phyloP scores from a whole-genome alignment of 2,113 vertebrate species.

The Poeciliopsis prolifica region DNA sequence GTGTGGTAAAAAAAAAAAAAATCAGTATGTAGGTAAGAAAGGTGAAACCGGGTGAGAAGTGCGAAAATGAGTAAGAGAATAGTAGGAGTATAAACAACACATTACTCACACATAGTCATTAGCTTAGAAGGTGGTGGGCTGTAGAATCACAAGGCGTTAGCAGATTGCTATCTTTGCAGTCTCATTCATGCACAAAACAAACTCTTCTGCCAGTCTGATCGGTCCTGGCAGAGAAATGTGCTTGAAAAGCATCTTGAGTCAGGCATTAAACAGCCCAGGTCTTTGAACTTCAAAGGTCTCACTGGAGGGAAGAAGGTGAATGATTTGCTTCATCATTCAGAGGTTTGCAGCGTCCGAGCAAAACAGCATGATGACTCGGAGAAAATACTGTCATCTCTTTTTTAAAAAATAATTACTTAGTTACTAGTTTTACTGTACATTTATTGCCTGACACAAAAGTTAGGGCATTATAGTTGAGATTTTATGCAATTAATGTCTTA shows the following conservation, averaged over 20 bases:
- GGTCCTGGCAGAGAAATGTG: slow-evolving; percentile 16
- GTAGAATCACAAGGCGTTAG: slow-evolving; percentile 38
- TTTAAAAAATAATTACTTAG: too few species aligned
- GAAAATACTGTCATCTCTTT: neutral
- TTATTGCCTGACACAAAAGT: neutral
- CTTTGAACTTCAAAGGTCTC: slow-evolving; percentile 24
- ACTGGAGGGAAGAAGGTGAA: neutral
- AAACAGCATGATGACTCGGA: neutral
- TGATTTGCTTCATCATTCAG: slow-evolving; percentile 8
- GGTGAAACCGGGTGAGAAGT: slow-evolving; percentile 6
- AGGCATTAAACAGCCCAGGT: slow-evolving; percentile 25
- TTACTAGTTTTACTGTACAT: neutral
- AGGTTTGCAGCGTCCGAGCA: neutral
- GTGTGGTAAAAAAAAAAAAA: neutral
- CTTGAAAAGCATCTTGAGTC: slow-evolving; percentile 41
- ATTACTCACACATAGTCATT: slow-evolving; percentile 14
- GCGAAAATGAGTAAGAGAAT: slow-evolving; percentile 38
- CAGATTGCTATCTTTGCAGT: slow-evolving; percentile 9
- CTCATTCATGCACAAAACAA: neutral
- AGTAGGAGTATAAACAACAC: slow-evolving; percentile 25
- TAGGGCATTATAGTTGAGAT: too few species aligned
- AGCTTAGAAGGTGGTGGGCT: slow-evolving; percentile 23
- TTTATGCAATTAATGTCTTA: too few species aligned
- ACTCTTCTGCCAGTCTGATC: slow-evolving; percentile 26
- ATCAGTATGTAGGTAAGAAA: neutral